Evolutionary conservation across 2,113 vertebrate genomes (phyloP), one percentile per base, ranked within the genome.

Genomic region (Rhynchomys soricoides): DNA sequence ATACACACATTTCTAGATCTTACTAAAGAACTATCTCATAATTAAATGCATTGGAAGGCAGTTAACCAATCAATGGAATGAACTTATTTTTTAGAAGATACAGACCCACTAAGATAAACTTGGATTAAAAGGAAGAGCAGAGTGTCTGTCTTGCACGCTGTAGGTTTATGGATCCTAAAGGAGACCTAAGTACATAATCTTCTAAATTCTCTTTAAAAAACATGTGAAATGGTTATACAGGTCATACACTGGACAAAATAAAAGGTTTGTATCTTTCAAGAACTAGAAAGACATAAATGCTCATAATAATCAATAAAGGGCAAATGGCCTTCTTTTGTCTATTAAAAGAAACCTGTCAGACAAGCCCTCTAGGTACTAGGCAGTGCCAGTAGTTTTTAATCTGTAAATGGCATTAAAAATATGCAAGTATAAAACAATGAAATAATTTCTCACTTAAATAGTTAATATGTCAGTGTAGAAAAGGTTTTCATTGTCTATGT

Each of bases 1-100:
- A 96, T 95, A 95, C 75, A 95, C 95, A 92, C 71, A 94, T 95
- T 90, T 93, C 79, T 94, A 70, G 37, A 86, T 93, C 13, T 50
- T 94, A 96, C 90, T 96, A 95, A 95, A 95, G 85, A 95, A 43
- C 75, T 79, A n/a, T 64, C 22, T 95, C 68, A 95, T 70, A 22
- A 95, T 81, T 93, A 95, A 95, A 89, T 77, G n/a, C 57, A 93
- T 86, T 95, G 55, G 48, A 92, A 79, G 34, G 92, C 34, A 96
- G 85, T 34, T 95, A 93, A 96, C 91, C 78, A 91, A 96, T 96
- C 45, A 86, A 21, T 68, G 50, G 15, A 79, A 88, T 89, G 59
- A 94, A 96, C 96, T 89, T 34, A 81, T n/a, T 70, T 55, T 62
- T 77, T 59, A 75, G 75, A 92, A 89, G 37, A 92, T 48, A 94